Evolutionary conservation across 1,140 invertebrate species (phyloP).

Genomic region (Drosophila sechellia): DNA sequence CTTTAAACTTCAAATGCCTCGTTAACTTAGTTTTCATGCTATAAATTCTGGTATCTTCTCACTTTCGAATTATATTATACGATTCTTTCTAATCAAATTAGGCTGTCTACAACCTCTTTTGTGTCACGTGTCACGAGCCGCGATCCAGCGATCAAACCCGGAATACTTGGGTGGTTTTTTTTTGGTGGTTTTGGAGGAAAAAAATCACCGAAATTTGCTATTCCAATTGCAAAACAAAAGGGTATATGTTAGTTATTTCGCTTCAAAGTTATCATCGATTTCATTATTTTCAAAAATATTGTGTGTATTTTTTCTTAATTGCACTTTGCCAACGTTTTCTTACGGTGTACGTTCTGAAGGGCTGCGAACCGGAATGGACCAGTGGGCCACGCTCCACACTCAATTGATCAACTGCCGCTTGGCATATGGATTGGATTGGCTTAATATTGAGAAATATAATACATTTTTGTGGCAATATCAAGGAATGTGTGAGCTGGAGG

Average conservation of each 20-base stretch:
- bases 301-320: neutral
- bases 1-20: no score
- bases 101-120: conserved; percentile 1
- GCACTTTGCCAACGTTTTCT: neutral
- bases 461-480: neutral
- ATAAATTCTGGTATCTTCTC: no score
- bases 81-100: conserved; percentile 12
- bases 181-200: neutral
- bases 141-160: conserved; percentile 9
- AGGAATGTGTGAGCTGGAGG: conserved; percentile 53
- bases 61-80: neutral
- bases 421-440: conserved; percentile 16
- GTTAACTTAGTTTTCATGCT: no score
- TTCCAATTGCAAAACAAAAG: no score
- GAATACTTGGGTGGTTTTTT: conserved; percentile 14
- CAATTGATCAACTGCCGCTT: conserved; percentile 53
- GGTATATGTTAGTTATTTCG: no score
- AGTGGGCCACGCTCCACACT: conserved; percentile 35
- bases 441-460: neutral
- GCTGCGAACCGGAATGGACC: conserved; percentile 34
- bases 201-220: no score
- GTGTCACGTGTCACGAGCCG: conserved; percentile 20
- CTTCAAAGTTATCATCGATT: no score
- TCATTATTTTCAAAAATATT: neutral
- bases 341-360: conserved; percentile 42